Base-by-base conservation (phyloP, 2,888 invertebrate genomes). In the Laspeyria flexula region DNA sequence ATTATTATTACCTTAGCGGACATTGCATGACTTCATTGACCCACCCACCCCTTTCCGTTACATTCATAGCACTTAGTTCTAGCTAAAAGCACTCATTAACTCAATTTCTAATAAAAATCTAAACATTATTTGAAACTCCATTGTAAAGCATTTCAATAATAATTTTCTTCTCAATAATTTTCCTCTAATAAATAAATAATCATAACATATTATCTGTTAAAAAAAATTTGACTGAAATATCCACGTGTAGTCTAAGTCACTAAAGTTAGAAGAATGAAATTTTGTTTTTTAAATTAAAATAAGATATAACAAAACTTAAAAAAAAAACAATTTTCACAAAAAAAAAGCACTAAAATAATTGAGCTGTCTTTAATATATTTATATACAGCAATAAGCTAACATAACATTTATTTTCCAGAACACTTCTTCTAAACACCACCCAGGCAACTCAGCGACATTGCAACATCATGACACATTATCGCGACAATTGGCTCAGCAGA, bases 351-450 rank as follows among this genome's bases (percentile, higher is more conserved):
- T n/a, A 11, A 29, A 62, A 42, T 54, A 57, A 62, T 73, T 69
- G 79, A 80, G 79, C 79, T 77, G 79, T 80, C 74, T 76, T 58
- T 43, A 27, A 37, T 25, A 13, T n/a, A 13, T 27, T 27, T 18
- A 9, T 16, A 43, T 27, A 5, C 16, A 7, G 6, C 21, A 12
- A 37, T 27, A 55, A 33, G 37, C 21, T 55, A 51, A 65, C 12
- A 13, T 34, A 38, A 29, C 21, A n/a, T 47, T 35, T 50, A 62
- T 69, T 79, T 86, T 87, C 71, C 96, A 96, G 96, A 96, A 96
- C 95, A 96, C 95, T 95, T 96, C 96, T 95, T 96, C 96, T 96
- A 96, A 96, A 85, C 95, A 95, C 68, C 95, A 91, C 56, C 94
- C 88, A 90, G 95, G 78, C 89, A 95, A 81, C 93, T 94, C 81